Evolutionary conservation across 92 coral and sea anemone species (phyloP).

Genomic region (Bergia sp.): DNA sequence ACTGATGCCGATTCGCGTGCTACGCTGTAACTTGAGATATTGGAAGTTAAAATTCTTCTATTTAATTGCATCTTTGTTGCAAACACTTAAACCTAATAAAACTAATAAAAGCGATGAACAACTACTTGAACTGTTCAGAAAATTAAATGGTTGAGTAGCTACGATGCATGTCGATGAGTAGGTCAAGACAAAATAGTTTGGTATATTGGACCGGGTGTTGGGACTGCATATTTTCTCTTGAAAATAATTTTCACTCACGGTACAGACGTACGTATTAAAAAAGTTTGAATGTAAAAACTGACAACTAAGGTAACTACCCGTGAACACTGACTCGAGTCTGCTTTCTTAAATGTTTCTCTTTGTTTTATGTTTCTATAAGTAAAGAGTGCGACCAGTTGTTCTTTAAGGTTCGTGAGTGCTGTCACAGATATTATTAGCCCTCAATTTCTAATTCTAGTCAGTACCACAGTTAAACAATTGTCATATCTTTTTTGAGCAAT

Average conservation of each 20-base stretch:
- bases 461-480: background rate
- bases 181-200: constrained; percentile 8
- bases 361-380: too few species aligned
- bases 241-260: background rate
- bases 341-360: background rate
- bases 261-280: background rate
- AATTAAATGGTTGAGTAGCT: background rate
- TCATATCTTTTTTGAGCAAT: constrained; percentile 10
- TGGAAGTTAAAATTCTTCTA: background rate
- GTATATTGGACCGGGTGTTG: constrained; percentile 15
- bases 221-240: constrained; percentile 1
- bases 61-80: background rate
- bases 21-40: background rate
- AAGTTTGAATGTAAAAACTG: background rate
- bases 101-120: background rate
- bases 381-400: background rate
- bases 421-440: background rate
- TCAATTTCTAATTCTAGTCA: background rate
- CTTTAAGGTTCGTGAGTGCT: background rate
- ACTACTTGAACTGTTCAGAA: background rate
- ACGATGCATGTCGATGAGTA: background rate
- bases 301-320: background rate
- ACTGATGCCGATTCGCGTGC: background rate
- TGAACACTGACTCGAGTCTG: background rate
- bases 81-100: background rate